These are phyloP conservation scores for Pelecanoides urinatrix DNA, from an alignment of 2,113 vertebrate species.

Conservation along the genomic window DNA sequence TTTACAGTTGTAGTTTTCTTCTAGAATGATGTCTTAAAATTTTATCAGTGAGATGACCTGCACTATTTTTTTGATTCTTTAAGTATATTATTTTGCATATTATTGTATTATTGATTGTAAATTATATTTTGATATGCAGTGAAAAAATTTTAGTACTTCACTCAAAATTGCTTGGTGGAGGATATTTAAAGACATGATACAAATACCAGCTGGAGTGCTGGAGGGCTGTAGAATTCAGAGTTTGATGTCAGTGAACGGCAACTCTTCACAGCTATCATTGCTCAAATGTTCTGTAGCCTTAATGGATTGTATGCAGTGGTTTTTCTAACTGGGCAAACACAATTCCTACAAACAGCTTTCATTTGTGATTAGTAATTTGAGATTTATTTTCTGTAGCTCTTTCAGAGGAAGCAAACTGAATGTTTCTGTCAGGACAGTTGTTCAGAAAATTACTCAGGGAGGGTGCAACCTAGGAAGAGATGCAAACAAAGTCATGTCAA, in stretches of 20 bases:
- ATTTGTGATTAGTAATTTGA: neutral
- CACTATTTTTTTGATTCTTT: neutral
- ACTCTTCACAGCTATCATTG: rapidly evolving
- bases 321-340: neutral
- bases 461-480: neutral
- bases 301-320: neutral
- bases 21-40: neutral
- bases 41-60: neutral
- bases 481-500: neutral
- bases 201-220: neutral
- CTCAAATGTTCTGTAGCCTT: neutral
- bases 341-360: neutral
- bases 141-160: neutral
- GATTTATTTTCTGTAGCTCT: neutral
- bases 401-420: neutral
- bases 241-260: neutral
- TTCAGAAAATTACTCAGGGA: neutral
- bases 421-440: neutral
- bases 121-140: neutral
- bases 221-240: neutral
- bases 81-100: neutral
- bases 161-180: neutral
- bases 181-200: neutral
- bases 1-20: neutral
- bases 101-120: neutral